These are phyloP conservation scores for Psephotus haematonotus DNA, from an alignment of 2,113 vertebrate genomes.

Conservation along the genomic window DNA sequence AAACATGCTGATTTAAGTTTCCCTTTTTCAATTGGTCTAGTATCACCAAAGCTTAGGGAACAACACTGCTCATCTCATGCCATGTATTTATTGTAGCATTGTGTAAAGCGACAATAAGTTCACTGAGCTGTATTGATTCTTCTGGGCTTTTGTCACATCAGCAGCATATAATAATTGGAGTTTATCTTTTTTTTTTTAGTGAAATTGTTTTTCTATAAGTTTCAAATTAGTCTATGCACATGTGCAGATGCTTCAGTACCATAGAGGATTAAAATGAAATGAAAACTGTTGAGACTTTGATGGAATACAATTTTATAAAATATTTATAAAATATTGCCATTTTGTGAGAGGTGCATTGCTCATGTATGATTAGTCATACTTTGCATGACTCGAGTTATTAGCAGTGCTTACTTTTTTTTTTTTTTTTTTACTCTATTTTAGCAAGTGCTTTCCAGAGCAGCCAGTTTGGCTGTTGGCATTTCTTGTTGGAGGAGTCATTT, in stretches of 20 bases:
- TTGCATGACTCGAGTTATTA: background rate
- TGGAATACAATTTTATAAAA: background rate
- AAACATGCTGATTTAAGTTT: background rate
- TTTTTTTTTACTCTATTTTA: background rate
- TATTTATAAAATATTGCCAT: background rate
- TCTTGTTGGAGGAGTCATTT: background rate
- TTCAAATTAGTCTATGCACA: accelerated
- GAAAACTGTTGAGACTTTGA: background rate
- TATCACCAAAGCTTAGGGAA: background rate
- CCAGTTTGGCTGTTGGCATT: background rate
- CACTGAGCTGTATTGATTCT: background rate
- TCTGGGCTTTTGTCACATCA: background rate
- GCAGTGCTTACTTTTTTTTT: background rate
- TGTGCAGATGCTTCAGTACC: accelerated
- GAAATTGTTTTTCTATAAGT: background rate
- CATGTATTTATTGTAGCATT: accelerated
- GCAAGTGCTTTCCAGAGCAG: background rate
- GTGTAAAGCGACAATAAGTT: background rate
- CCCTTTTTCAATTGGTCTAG: background rate
- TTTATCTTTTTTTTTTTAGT: background rate
- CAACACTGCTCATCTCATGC: background rate
- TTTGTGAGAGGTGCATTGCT: background rate
- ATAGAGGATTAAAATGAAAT: background rate
- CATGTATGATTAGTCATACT: background rate
- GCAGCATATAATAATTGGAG: too few species aligned